A percentile compares a stretch with the other conserved stretches of the same genome.
phyloP scores from a whole-genome alignment of 2,113 vertebrate species.

The Marmota monax region DNA sequence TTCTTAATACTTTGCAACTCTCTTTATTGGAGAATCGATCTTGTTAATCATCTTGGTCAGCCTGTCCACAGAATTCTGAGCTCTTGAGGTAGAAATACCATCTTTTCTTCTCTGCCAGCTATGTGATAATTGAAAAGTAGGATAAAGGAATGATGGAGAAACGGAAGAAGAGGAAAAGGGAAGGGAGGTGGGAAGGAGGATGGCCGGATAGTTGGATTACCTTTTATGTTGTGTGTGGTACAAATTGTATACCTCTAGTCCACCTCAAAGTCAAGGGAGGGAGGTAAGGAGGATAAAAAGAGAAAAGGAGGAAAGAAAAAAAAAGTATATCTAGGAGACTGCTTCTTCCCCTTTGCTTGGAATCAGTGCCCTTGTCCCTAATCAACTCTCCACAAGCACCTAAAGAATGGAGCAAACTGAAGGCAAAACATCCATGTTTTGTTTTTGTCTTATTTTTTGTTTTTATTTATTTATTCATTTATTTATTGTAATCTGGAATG shows the following conservation, averaged over 20 bases:
- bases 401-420: background rate
- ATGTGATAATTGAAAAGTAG: background rate
- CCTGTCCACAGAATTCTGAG: background rate
- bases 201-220: fast-evolving
- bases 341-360: background rate
- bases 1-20: background rate
- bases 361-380: background rate
- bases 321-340: background rate
- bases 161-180: background rate
- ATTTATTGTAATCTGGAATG: background rate
- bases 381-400: background rate
- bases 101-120: background rate
- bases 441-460: no score
- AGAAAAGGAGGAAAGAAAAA: background rate
- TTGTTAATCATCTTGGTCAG: background rate
- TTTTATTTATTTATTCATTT: no score
- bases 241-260: background rate
- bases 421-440: background rate
- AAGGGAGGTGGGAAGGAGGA: background rate
- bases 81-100: background rate
- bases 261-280: background rate
- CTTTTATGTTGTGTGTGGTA: background rate
- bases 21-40: background rate
- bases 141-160: background rate
- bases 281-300: background rate